Base-by-base conservation (phyloP, 2,797 vertebrate species). In the Cheirogaleus major region DNA sequence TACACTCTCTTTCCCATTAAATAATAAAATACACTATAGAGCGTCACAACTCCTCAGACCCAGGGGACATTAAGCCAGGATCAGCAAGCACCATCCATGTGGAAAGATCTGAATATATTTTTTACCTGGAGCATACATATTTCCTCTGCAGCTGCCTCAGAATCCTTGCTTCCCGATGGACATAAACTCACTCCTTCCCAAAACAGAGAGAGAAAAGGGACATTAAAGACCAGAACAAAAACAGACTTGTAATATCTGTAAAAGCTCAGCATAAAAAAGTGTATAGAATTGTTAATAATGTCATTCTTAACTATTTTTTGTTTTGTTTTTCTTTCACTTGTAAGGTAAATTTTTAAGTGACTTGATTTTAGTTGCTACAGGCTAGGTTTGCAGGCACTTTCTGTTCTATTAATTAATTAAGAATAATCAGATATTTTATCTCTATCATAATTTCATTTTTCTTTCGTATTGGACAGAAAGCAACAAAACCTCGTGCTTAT, bases 71-170 rank as follows among this genome's bases (percentile, higher is more conserved):
- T 94, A 97, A 95, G 63, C 63, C 59, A 84, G 90, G 97, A 69
- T 95, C 96, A 97, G 95, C 89, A 80, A 94, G 95, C 96, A 96
- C 92, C 96, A 93, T 32, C 83, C 96, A 70, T 84, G 96, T 91
- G 93, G 89, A 96, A 97, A 97, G 75, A 92, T 25, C 78, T 81
- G 89, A 80, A 91, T 84, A 83, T 75, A 59, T 95, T 93, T 95
- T 95, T 96, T 93, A 94, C 92, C 89, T 91, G 89, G 52, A 73
- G 80, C 59, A 87, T 27, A 67, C 59, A 38, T 27, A 83, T 79
- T 79, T 95, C 59, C 61, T 67, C 25, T 27, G 90, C 57, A 57
- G 88, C 76, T 72, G 91, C 81, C 89, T 81, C 43, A 73, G 65
- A 72, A 75, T 35, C 8, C 43, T 88, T 43, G 55, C 61, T 79